Conservation (phyloP, 2,797 vertebrate genomes). For the Nothura maculosa region DNA sequence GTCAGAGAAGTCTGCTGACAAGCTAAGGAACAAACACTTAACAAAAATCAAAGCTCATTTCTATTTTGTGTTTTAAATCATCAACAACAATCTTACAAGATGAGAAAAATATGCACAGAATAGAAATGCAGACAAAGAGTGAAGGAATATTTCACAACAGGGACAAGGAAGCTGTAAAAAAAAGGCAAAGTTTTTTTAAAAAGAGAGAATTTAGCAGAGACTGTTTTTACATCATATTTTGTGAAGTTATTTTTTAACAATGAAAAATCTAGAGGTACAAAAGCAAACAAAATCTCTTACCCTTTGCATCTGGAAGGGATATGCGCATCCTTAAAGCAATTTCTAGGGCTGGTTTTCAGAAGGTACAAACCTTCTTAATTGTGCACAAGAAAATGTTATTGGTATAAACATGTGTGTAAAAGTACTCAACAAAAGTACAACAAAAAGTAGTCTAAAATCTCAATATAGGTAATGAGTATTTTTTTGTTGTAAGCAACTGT, state of each 20-base stretch:
- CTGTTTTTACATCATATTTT: not conserved
- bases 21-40: conserved; percentile 71
- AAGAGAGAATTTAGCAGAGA: not conserved
- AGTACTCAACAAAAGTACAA: no score
- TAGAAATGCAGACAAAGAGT: not conserved
- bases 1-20: conserved; percentile 74
- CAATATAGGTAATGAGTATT: not conserved
- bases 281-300: not conserved
- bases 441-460: no score
- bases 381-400: not conserved
- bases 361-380: conserved; percentile 27
- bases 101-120: conserved; percentile 15
- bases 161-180: not conserved
- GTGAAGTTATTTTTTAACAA: not conserved
- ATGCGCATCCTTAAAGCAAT: not conserved
- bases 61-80: conserved; percentile 72
- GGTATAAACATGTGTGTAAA: not conserved
- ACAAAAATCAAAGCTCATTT: conserved; percentile 76
- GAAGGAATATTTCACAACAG: not conserved
- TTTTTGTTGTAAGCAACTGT: not conserved
- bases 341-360: conserved; percentile 10
- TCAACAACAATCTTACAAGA: conserved; percentile 29
- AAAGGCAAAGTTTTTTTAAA: not conserved
- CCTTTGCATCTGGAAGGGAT: conserved; percentile 11
- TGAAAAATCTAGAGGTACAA: not conserved